A percentile compares a stretch with the other conserved stretches of the same genome.
Evolutionary conservation across 2,797 vertebrate genomes (phyloP).

Genomic region (Thalassophryne amazonica): DNA sequence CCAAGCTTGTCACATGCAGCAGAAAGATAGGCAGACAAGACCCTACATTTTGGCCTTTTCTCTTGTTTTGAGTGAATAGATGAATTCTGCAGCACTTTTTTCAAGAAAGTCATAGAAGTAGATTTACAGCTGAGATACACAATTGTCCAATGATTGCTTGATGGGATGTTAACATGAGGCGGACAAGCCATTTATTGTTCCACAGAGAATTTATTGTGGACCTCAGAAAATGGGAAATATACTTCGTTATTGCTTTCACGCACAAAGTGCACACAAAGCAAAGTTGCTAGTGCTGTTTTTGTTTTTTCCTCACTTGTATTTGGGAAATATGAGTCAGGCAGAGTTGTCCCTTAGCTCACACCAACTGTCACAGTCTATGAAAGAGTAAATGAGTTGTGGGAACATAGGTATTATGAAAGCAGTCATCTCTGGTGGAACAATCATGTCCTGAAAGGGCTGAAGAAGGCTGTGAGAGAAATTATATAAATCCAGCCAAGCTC

Average conservation of each 20-base stretch:
- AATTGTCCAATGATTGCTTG: conserved; percentile 51
- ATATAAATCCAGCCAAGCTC: too few species aligned
- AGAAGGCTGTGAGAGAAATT: conserved; percentile 9
- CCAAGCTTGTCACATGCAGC: too few species aligned
- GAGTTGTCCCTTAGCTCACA: conserved; percentile 56
- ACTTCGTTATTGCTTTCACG: conserved; percentile 49
- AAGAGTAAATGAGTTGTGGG: conserved; percentile 53
- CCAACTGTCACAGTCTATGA: conserved; percentile 51
- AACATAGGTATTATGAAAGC: conserved; percentile 49
- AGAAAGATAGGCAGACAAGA: too few species aligned
- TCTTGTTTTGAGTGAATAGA: too few species aligned
- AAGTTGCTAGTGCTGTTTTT: conserved; percentile 50
- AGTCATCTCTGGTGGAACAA: conserved; percentile 47
- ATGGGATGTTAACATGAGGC: conserved; percentile 63
- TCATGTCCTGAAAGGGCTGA: conserved; percentile 17
- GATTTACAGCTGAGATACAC: conserved; percentile 44
- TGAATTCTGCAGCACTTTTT: conserved; percentile 39
- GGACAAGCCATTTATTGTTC: conserved; percentile 54
- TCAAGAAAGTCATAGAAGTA: conserved; percentile 45
- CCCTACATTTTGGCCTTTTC: too few species aligned
- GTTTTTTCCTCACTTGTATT: conserved; percentile 50
- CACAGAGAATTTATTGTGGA: conserved; percentile 46
- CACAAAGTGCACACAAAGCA: too few species aligned
- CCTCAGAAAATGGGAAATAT: conserved; percentile 39
- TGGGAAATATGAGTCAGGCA: conserved; percentile 59